A percentile compares a stretch with the other conserved stretches of the same genome.
Conservation (phyloP, 1,140 invertebrate genomes). For the Spodoptera frugiperda region DNA sequence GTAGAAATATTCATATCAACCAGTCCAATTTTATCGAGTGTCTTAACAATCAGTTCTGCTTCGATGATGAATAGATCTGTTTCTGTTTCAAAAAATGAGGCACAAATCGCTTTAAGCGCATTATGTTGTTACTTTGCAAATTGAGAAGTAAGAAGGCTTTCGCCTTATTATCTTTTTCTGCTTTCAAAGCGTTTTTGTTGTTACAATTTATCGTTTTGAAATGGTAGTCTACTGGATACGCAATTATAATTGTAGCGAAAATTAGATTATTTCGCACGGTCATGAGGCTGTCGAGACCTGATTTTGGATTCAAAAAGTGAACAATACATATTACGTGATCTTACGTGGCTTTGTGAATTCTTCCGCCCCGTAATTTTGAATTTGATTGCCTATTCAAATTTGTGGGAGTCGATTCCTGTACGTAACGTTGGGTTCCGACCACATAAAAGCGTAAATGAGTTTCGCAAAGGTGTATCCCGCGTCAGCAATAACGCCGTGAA, state of each 20-base stretch:
- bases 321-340: background rate
- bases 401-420: conserved; percentile 34
- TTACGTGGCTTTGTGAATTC: conserved; percentile 28
- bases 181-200: conserved; percentile 21
- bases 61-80: conserved; percentile 17
- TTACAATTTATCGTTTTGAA: conserved; percentile 39
- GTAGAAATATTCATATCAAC: conserved; percentile 37
- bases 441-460: conserved; percentile 60
- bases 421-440: conserved; percentile 44
- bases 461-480: conserved; percentile 55
- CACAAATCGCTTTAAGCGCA: background rate
- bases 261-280: conserved; percentile 38
- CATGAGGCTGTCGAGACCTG: conserved; percentile 27
- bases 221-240: conserved; percentile 1
- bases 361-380: conserved; percentile 14
- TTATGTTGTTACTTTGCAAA: conserved; percentile 9
- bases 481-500: conserved; percentile 70
- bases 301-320: conserved; percentile 30
- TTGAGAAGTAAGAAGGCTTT: conserved; percentile 13
- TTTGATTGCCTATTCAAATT: conserved; percentile 41
- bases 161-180: conserved; percentile 33
- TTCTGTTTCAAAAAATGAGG: conserved; percentile 13
- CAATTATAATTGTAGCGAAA: conserved; percentile 23
- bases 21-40: background rate
- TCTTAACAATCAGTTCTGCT: conserved; percentile 12